phyloP scores from a whole-genome alignment of 2,113 vertebrate genomes.

The Physeter macrocephalus region DNA sequence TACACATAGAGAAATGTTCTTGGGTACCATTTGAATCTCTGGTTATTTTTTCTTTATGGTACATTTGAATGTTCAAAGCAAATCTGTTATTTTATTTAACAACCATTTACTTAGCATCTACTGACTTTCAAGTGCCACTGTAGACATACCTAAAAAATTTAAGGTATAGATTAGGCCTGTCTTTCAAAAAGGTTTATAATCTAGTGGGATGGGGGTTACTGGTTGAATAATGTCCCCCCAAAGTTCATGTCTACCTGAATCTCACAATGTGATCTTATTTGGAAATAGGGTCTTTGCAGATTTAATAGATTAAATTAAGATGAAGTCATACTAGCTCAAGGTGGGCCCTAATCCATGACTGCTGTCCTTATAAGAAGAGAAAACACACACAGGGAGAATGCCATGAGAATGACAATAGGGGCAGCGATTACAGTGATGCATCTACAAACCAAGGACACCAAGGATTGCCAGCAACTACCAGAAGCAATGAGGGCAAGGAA shows the following conservation, averaged over 20 bases:
- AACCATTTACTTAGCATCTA: neutral
- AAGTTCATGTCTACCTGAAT: neutral
- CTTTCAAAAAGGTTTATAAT: neutral
- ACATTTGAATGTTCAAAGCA: neutral
- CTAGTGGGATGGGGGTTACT: neutral
- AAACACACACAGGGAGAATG: neutral
- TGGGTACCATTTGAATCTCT: neutral
- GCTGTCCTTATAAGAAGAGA: neutral
- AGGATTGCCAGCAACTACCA: neutral
- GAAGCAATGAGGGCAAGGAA: neutral
- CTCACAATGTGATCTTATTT: neutral
- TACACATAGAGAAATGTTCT: neutral
- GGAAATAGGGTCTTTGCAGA: neutral
- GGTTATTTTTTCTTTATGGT: neutral
- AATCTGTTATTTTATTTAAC: neutral
- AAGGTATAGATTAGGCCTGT: neutral
- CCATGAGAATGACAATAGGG: fast-evolving
- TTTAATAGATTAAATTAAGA: neutral
- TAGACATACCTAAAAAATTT: neutral
- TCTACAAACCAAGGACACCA: neutral
- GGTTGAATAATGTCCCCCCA: neutral
- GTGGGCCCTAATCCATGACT: neutral
- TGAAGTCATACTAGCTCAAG: neutral
- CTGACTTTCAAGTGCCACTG: neutral
- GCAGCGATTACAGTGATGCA: neutral